Conservation (phyloP, 2,113 vertebrate species). For the Abramis brama region DNA sequence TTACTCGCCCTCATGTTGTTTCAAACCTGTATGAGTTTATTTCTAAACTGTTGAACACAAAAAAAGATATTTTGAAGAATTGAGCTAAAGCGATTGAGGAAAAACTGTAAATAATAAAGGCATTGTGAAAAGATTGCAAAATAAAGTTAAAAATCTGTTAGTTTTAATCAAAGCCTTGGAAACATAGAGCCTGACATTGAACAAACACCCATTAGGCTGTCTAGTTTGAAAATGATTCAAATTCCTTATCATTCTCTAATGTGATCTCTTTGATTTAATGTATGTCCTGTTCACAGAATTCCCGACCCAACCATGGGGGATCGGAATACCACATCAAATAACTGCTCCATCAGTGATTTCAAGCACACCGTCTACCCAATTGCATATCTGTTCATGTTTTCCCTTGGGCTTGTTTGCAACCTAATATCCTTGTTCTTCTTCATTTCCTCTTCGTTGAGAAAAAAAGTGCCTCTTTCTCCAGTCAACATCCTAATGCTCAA, state of each 20-base stretch:
- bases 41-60: no score
- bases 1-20: no score
- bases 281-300: background rate
- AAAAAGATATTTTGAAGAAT: no score
- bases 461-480: conserved; percentile 59
- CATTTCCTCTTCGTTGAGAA: conserved; percentile 54
- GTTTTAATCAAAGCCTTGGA: background rate
- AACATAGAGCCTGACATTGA: background rate
- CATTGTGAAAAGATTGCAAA: no score
- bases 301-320: conserved; percentile 4
- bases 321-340: background rate
- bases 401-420: conserved; percentile 71
- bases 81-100: no score
- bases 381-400: conserved; percentile 71
- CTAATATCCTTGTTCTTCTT: conserved; percentile 76
- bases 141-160: no score
- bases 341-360: conserved; percentile 66
- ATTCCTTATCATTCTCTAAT: background rate
- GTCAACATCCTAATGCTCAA: conserved; percentile 80
- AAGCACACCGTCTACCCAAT: conserved; percentile 74
- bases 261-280: background rate
- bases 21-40: no score
- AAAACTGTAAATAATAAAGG: no score
- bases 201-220: background rate
- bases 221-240: background rate